phyloP scores from a whole-genome alignment of 2,797 vertebrate species.

The Tolypeutes matacus region DNA sequence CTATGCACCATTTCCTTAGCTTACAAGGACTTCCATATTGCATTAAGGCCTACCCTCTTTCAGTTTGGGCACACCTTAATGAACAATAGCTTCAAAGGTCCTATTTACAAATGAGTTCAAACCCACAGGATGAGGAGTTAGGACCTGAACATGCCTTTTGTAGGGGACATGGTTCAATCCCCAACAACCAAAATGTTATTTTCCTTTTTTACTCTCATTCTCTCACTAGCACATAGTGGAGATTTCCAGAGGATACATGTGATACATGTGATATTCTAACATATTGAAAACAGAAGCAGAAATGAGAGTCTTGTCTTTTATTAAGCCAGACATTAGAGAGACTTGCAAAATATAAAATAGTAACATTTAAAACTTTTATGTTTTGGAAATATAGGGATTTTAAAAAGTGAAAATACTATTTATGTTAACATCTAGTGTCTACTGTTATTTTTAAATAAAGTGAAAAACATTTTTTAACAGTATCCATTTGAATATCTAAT shows the following conservation, averaged over 20 bases:
- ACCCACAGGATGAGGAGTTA: too few relatives aligned
- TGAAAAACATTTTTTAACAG: not conserved
- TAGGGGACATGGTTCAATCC: too few relatives aligned
- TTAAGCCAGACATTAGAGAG: not conserved
- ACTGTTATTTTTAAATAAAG: not conserved
- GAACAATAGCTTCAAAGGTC: too few relatives aligned
- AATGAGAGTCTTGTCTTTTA: not conserved
- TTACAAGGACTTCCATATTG: too few relatives aligned
- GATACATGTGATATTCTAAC: not conserved
- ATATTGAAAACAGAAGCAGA: not conserved
- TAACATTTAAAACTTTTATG: not conserved
- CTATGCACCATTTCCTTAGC: too few relatives aligned
- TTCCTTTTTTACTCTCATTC: not conserved
- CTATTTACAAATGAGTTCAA: too few relatives aligned
- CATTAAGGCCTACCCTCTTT: too few relatives aligned
- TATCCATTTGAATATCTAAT: constrained; percentile 1
- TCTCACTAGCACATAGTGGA: not conserved
- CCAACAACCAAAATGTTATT: not conserved
- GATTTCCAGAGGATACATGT: not conserved
- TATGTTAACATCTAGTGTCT: not conserved
- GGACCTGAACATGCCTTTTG: too few relatives aligned
- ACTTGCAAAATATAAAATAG: not conserved
- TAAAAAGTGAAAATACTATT: not conserved
- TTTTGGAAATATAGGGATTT: not conserved
- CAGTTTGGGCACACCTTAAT: too few relatives aligned